These are phyloP conservation scores for Leontocebus nigricollis DNA, from an alignment of 2,797 vertebrate species.

Conservation along the genomic window DNA sequence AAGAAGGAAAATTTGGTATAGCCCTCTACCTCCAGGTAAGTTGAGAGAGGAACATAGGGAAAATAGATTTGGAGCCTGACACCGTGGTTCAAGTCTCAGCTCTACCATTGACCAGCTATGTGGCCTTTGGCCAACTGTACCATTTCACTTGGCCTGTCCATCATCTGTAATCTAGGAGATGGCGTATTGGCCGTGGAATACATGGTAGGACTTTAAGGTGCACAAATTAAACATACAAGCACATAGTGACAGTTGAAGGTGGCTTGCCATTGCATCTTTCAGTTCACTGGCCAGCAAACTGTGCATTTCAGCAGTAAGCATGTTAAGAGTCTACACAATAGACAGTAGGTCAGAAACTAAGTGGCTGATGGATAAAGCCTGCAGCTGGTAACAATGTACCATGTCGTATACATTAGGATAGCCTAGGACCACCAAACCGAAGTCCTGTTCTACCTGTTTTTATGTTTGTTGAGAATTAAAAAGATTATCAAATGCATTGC, in stretches of 20 bases:
- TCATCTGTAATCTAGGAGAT: conserved; percentile 68
- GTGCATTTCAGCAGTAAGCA: conserved; percentile 41
- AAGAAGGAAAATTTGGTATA: neutral
- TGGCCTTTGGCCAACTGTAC: neutral
- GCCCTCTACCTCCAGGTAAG: neutral
- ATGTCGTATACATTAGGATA: conserved; percentile 65
- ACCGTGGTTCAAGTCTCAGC: neutral
- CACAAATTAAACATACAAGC: neutral
- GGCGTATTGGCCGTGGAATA: conserved; percentile 90
- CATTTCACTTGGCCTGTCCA: neutral
- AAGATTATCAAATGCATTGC: neutral
- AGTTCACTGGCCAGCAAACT: conserved; percentile 52
- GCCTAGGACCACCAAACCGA: conserved; percentile 69
- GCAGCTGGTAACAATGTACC: conserved; percentile 63
- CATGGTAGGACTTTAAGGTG: conserved; percentile 65
- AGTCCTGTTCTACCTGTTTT: neutral
- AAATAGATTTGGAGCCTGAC: neutral
- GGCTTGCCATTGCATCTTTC: neutral
- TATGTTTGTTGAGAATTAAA: conserved; percentile 2
- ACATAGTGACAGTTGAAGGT: conserved; percentile 40
- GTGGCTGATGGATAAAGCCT: conserved; percentile 69
- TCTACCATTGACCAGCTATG: neutral
- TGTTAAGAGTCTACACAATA: conserved; percentile 37
- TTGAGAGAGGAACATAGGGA: neutral
- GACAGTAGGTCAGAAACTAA: conserved; percentile 58